A percentile compares a stretch with the other conserved stretches of the same genome.
Evolutionary conservation across 1,140 invertebrate genomes (phyloP).

Genomic region (Samia ricini): DNA sequence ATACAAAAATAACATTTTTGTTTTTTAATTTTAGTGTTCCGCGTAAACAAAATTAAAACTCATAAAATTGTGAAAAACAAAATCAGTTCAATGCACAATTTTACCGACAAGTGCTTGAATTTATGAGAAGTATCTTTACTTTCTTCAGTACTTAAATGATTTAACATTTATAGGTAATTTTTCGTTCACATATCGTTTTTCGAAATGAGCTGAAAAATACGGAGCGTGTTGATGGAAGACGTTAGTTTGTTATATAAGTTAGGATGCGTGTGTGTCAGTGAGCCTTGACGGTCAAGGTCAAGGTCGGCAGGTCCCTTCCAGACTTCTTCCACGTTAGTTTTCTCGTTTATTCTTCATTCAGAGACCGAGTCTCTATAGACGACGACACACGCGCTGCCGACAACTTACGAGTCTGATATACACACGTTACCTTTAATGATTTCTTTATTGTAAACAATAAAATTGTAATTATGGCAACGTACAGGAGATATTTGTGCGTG

Average conservation of each 20-base stretch:
- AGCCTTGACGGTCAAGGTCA: constrained; percentile 57
- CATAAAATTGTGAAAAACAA: too few relatives aligned
- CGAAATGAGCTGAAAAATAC: neutral
- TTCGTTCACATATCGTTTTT: too few relatives aligned
- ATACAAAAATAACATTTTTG: too few relatives aligned
- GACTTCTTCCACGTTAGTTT: constrained; percentile 28
- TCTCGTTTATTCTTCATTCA: constrained; percentile 30
- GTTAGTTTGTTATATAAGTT: neutral
- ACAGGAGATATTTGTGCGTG: constrained; percentile 28
- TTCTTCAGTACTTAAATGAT: too few relatives aligned
- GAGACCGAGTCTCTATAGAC: constrained; percentile 10
- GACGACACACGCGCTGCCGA: constrained; percentile 6
- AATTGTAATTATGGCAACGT: too few relatives aligned
- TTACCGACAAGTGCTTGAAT: too few relatives aligned
- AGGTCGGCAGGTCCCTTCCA: constrained; percentile 45
- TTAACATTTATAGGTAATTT: too few relatives aligned
- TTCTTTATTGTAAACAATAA: constrained; percentile 11
- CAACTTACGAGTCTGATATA: neutral
- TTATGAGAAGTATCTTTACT: too few relatives aligned
- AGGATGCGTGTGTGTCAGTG: constrained; percentile 40
- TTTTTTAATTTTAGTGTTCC: too few relatives aligned
- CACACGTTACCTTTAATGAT: neutral
- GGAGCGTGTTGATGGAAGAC: neutral
- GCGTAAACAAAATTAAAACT: too few relatives aligned
- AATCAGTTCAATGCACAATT: too few relatives aligned